Evolutionary conservation across 1,140 invertebrate genomes (phyloP), one percentile per base, ranked within the genome.

Genomic region (Homarus americanus): DNA sequence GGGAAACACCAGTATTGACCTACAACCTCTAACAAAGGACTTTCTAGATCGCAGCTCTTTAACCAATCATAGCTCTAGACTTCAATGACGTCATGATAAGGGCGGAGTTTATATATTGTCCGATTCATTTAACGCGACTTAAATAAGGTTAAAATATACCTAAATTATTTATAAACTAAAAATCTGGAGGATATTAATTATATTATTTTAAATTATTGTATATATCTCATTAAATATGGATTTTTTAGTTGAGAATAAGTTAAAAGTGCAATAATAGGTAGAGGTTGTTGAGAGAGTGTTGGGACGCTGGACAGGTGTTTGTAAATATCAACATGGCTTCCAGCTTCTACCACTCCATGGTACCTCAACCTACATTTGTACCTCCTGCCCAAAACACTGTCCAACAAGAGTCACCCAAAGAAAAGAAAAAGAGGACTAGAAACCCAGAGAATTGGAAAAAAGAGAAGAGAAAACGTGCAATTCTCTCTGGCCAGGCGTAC

Each of bases 391-490:
- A 90, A 53, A 90, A 90, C 34, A 58, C 88, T 2, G 88, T 90
- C 0, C 40, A 75, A 17, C 88, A 63, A 44, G 88, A 90, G 28
- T 15, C 53, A 2, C 80, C 88, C 20, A 90, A 92, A 17, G 90
- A 91, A 66, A 91, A 88, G 53, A 91, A 91, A 34, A 92, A 91
- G 38, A 91, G 92, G 44, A 84, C 92, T 2, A 91, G 92, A 85
- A 92, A 92, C 76, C 93, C 93, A 34, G 91, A 92, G 17, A 84
- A 95, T 94, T 95, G 95, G 95, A 95, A 95, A 93, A 95, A 95
- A 93, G 95, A 95, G 94, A 95, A 95, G 93, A 95, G 95, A 93
- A 95, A 95, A 93, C 94, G 95, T 44, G 93, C 95, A 75, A 94
- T 95, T 92, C 95, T 95, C 83, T 95, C 95, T 32, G 95, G 95